Conservation (phyloP, 2,113 vertebrate species). For the Psophia crepitans region DNA sequence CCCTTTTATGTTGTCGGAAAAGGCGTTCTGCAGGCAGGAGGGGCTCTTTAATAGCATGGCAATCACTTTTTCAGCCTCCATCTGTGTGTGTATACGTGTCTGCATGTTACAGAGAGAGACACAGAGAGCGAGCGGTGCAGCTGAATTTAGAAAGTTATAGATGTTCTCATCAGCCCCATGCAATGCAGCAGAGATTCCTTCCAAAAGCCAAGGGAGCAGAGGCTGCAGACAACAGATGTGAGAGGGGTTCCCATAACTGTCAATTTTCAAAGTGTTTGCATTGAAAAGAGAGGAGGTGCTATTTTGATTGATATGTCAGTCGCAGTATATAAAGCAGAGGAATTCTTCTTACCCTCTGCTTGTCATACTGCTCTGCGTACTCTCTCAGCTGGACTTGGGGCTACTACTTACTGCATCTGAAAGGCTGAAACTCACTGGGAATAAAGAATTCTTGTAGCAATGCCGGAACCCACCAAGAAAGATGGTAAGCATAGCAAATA, state of each 20-base stretch:
- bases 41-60: not conserved
- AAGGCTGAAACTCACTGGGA: conserved; percentile 62
- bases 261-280: conserved; percentile 74
- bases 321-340: conserved; percentile 74
- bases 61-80: not conserved
- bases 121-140: not conserved
- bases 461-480: conserved; percentile 82
- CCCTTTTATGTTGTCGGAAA: not conserved
- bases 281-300: conserved; percentile 76
- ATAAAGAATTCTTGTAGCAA: conserved; percentile 69
- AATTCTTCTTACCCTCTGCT: conserved; percentile 69
- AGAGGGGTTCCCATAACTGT: conserved; percentile 76
- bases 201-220: conserved; percentile 76
- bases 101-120: not conserved
- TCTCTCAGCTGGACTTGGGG: conserved; percentile 61
- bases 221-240: conserved; percentile 79
- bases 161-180: conserved; percentile 77
- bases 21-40: not conserved
- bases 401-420: conserved; percentile 58
- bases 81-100: not conserved
- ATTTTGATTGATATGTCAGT: conserved; percentile 67
- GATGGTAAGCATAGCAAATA: conserved; percentile 71
- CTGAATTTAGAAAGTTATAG: conserved; percentile 81
- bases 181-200: conserved; percentile 80
- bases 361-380: conserved; percentile 69